These are phyloP conservation scores for Sapajus apella DNA, from an alignment of 2,113 vertebrate species.

Conservation along the genomic window DNA sequence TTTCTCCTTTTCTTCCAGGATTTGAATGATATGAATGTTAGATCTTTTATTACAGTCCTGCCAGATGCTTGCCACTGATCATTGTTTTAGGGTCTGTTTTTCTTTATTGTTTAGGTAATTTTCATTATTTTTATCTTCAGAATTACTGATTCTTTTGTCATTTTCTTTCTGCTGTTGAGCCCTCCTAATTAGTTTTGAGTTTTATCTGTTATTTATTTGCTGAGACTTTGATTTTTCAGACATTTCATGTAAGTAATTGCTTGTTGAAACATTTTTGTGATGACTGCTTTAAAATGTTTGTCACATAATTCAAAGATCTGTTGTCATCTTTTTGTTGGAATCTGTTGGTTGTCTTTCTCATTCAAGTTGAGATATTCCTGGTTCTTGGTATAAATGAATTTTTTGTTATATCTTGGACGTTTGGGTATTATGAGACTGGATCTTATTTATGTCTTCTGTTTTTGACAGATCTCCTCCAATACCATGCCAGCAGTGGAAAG, in stretches of 20 bases:
- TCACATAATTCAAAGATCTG: neutral
- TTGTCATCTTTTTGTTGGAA: neutral
- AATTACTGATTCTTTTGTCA: neutral
- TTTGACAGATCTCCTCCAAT: neutral
- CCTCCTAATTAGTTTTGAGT: neutral
- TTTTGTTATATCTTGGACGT: neutral
- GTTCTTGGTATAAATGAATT: slow-evolving; percentile 1
- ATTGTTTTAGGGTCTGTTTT: neutral
- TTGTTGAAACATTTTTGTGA: slow-evolving; percentile 3
- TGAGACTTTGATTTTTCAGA: neutral
- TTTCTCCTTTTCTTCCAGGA: neutral
- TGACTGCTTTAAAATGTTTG: neutral
- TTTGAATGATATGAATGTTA: neutral
- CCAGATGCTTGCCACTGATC: neutral
- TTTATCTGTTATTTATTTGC: neutral
- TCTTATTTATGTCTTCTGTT: neutral
- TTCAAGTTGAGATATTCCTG: neutral
- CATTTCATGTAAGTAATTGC: neutral
- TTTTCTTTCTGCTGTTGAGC: neutral
- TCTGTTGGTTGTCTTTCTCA: slow-evolving; percentile 6
- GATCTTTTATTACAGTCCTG: neutral
- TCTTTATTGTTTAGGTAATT: slow-evolving; percentile 1
- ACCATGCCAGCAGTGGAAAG: neutral
- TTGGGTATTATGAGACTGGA: neutral
- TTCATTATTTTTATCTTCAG: neutral